These are phyloP conservation scores for Dichetophora obliterata DNA, from an alignment of 2,888 invertebrate genomes.

Conservation along the genomic window DNA sequence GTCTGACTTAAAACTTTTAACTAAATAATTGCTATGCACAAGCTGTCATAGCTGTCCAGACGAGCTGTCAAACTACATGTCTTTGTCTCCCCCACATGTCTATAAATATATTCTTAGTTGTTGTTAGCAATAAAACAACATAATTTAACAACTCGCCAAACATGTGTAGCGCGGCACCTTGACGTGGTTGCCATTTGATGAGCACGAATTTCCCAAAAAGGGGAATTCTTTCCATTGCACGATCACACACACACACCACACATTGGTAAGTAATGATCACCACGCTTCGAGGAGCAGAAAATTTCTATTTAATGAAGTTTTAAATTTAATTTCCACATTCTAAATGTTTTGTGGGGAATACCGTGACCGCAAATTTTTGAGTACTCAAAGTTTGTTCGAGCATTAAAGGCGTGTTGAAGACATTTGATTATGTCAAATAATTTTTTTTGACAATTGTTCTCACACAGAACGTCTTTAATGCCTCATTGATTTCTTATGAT, in stretches of 20 bases:
- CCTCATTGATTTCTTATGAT: conserved; percentile 11
- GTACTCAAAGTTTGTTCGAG: not conserved
- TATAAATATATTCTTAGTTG: conserved; percentile 13
- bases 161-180: conserved; percentile 33
- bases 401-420: not conserved
- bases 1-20: conserved; percentile 11
- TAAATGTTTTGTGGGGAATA: conserved; percentile 6
- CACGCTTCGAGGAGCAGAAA: not conserved
- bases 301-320: not conserved
- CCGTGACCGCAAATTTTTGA: not conserved
- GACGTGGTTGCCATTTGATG: conserved; percentile 18
- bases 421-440: not conserved
- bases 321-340: conserved; percentile 22
- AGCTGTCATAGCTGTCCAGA: not conserved
- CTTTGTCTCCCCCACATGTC: not conserved
- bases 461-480: conserved; percentile 31
- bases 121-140: conserved; percentile 33
- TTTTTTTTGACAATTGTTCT: conserved; percentile 6
- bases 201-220: not conserved
- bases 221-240: conserved; percentile 8
- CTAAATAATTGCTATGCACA: not conserved
- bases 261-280: conserved; percentile 9
- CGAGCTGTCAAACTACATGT: not conserved
- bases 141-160: conserved; percentile 34
- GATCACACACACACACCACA: conserved; percentile 5